These are phyloP conservation scores for Caenorhabditis sp. DNA, from an alignment of 2,888 invertebrate genomes.

Conservation along the genomic window DNA sequence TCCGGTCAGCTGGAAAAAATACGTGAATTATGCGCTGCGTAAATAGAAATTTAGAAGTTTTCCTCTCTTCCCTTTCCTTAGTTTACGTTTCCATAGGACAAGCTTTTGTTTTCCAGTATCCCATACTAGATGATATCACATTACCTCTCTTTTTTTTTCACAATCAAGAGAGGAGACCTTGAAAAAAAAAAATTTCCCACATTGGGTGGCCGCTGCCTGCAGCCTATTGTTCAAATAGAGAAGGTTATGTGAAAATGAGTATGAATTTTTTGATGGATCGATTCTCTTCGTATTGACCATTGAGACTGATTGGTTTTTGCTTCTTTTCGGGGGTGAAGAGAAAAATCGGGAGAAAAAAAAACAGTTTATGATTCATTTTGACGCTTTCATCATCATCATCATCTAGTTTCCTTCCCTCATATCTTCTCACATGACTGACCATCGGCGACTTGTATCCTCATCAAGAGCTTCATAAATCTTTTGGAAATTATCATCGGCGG, in stretches of 20 bases:
- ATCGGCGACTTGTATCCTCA: constrained; percentile 40
- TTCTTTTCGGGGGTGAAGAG: background rate
- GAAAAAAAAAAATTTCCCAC: constrained; percentile 54
- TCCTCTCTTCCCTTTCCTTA: background rate
- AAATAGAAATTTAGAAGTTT: constrained; percentile 25
- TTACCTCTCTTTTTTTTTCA: constrained; percentile 12
- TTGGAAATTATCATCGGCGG: constrained; percentile 57
- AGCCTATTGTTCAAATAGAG: constrained; percentile 34
- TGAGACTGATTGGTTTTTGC: background rate
- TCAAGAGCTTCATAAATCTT: constrained; percentile 59
- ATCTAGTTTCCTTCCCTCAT: constrained; percentile 19
- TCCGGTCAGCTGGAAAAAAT: constrained; percentile 55
- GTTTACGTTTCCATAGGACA: background rate
- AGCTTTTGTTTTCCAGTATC: constrained; percentile 10
- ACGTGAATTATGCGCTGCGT: constrained; percentile 48
- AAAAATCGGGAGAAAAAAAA: constrained; percentile 1
- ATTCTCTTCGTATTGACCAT: background rate
- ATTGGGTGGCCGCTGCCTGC: constrained; percentile 10
- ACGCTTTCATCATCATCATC: constrained; percentile 5
- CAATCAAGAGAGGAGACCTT: constrained; percentile 38
- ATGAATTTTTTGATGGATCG: constrained; percentile 36
- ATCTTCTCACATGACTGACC: constrained; percentile 34
- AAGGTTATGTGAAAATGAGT: constrained; percentile 42
- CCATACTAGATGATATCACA: constrained; percentile 23
- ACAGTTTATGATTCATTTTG: constrained; percentile 34